Percentiles rank a stretch among this genome's conserved stretches.
phyloP scores from a whole-genome alignment of 2,888 invertebrate genomes.

The Dryocosmus kuriphilus region DNA sequence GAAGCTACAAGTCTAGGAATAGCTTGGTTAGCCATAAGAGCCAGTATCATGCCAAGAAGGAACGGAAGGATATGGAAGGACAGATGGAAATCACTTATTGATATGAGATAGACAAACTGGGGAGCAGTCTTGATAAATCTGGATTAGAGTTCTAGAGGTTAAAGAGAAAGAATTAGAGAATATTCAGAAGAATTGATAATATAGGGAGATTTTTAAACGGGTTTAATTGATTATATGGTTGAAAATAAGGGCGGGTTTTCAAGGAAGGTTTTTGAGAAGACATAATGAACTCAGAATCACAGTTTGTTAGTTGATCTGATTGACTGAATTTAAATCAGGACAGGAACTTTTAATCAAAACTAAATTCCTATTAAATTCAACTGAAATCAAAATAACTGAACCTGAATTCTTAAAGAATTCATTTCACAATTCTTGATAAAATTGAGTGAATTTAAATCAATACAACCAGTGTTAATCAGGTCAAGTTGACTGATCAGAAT shows the following conservation, averaged over 20 bases:
- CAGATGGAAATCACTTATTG: constrained; percentile 49
- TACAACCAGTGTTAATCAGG: too few relatives aligned
- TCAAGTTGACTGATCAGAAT: too few relatives aligned
- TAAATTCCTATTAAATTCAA: too few relatives aligned
- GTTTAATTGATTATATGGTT: not conserved
- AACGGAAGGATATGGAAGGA: constrained; percentile 67
- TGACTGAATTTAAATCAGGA: too few relatives aligned
- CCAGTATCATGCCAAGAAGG: constrained; percentile 77
- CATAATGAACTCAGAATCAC: not conserved
- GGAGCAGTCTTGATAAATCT: not conserved
- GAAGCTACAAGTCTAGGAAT: constrained; percentile 78
- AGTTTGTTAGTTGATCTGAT: too few relatives aligned
- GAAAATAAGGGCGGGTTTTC: not conserved
- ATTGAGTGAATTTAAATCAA: too few relatives aligned
- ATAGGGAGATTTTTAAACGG: not conserved
- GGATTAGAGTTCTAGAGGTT: not conserved
- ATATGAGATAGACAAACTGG: not conserved
- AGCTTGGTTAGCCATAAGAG: constrained; percentile 79
- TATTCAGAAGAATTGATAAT: not conserved
- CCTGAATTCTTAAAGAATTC: too few relatives aligned
- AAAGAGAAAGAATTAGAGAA: not conserved
- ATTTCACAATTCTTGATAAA: too few relatives aligned
- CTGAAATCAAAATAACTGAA: too few relatives aligned
- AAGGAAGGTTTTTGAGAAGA: too few relatives aligned
- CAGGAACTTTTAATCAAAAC: too few relatives aligned